A percentile compares a stretch with the other conserved stretches of the same genome.
Evolutionary conservation across 2,888 invertebrate genomes (phyloP).

Genomic region (Drosophila macrospina): DNA sequence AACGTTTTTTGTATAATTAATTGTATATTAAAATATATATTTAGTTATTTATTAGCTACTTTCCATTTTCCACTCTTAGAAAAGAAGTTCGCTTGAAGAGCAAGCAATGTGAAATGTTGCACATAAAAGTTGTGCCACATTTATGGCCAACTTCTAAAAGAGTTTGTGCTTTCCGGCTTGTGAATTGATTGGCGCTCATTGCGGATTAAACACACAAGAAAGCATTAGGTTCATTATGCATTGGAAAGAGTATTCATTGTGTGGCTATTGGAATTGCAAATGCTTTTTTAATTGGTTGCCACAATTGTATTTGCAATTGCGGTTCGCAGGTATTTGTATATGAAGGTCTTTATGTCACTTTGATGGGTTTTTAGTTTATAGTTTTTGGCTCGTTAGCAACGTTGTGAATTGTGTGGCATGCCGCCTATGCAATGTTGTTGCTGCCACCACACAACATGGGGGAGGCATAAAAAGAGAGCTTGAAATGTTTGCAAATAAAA

Average conservation of each 20-base stretch:
- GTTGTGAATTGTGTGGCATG: conserved; percentile 6
- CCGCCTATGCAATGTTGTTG: conserved; percentile 1
- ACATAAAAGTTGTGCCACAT: too few relatives aligned
- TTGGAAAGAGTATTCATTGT: conserved; percentile 9
- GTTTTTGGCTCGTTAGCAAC: conserved; percentile 11
- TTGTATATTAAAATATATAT: too few relatives aligned
- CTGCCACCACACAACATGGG: conserved; percentile 5
- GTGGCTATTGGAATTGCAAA: not conserved
- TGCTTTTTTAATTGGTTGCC: conserved; percentile 40
- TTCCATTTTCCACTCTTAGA: too few relatives aligned
- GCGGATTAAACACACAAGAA: too few relatives aligned
- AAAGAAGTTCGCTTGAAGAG: too few relatives aligned
- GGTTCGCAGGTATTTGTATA: conserved; percentile 7
- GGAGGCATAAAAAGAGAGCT: conserved; percentile 38
- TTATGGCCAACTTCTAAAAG: too few relatives aligned
- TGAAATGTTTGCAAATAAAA: conserved; percentile 71
- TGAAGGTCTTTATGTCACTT: conserved; percentile 31
- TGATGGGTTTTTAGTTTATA: conserved; percentile 19
- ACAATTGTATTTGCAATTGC: conserved; percentile 10
- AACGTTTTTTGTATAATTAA: too few relatives aligned
- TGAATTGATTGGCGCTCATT: not conserved
- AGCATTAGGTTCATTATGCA: not conserved
- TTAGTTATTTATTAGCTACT: too few relatives aligned
- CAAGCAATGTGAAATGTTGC: too few relatives aligned
- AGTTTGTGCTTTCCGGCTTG: too few relatives aligned